phyloP scores from a whole-genome alignment of 2,797 vertebrate genomes.

The Leptodactylus fallax region DNA sequence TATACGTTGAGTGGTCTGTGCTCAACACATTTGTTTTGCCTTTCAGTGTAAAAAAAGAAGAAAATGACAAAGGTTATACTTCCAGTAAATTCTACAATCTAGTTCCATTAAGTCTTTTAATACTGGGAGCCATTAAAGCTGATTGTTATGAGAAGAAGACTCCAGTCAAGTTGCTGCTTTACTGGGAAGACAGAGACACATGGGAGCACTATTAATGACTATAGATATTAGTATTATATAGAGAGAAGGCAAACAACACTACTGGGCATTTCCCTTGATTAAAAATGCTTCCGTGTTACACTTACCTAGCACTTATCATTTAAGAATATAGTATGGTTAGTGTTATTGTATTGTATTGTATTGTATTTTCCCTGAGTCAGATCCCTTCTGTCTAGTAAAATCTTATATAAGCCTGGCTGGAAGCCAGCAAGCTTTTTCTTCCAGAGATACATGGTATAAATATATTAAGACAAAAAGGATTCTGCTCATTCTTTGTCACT shows the following conservation, averaged over 20 bases:
- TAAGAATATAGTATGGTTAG: slow-evolving; percentile 26
- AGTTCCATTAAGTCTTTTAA: background rate
- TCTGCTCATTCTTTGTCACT: too few species aligned
- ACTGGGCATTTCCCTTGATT: slow-evolving; percentile 31
- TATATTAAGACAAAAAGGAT: background rate
- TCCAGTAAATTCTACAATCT: background rate
- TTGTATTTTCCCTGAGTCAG: slow-evolving; percentile 36
- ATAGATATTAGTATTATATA: slow-evolving; percentile 13
- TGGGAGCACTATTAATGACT: slow-evolving; percentile 15
- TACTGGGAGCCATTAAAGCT: background rate
- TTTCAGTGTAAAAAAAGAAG: background rate
- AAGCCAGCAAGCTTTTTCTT: slow-evolving; percentile 15
- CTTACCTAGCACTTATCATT: slow-evolving; percentile 33
- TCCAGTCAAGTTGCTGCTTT: background rate
- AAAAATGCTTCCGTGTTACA: slow-evolving; percentile 36
- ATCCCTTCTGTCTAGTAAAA: slow-evolving; percentile 42
- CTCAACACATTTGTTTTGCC: background rate
- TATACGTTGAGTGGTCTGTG: background rate
- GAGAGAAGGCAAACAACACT: slow-evolving; percentile 15
- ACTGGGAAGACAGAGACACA: background rate
- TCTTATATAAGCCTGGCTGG: slow-evolving; percentile 4
- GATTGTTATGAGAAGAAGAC: background rate
- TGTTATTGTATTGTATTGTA: slow-evolving; percentile 33
- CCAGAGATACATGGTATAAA: background rate
- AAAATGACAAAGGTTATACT: background rate